Evolutionary conservation across 92 coral and sea anemone species (phyloP), one percentile per base, ranked within the genome.

Genomic region (Virgularia gustaviana): DNA sequence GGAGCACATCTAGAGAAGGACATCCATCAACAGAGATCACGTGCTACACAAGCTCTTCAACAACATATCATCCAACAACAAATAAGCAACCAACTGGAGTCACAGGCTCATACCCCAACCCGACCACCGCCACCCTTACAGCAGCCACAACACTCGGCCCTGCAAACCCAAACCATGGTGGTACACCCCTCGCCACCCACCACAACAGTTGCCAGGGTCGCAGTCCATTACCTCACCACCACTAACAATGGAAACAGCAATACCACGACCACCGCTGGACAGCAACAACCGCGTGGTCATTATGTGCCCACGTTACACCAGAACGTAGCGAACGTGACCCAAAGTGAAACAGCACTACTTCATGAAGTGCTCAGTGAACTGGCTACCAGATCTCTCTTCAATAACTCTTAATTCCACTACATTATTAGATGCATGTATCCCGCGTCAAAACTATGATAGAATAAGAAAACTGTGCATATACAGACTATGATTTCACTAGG

Each of bases 331-430:
- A 10, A 55, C 56, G 75, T 68, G 8, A 68, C 75, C 29, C 75
- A 68, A 68, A 68, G 75, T 45, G 75, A 68, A 11, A 68, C 75
- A 29, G 75, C 58, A 29, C 23, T 68, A 68, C 75, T 68, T 49
- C 75, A 68, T 49, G 75, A 68, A 23, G 75, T 68, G 37, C 55
- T 68, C 29, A 68, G 39, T 23, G 75, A 68, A 24, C 45, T 68
- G 32, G 75, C 75, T 6, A 68, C 75, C 7, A 49, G 75, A 49
- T 68, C 75, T 35, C 75, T 68, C 10, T 68, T 68, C 32, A 68
- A 68, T n/a, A n/a, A n/a, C n/a, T n/a, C n/a, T n/a, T n/a, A n/a
- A n/a, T n/a, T n/a, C n/a, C n/a, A n/a, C n/a, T n/a, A n/a, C n/a
- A n/a, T n/a, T n/a, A n/a, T n/a, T n/a, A n/a, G n/a, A n/a, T n/a